Percentiles rank a stretch among this genome's conserved stretches.
These are phyloP conservation scores for Melanotaenia nigrans DNA, from an alignment of 2,797 vertebrate species.

Conservation along the genomic window DNA sequence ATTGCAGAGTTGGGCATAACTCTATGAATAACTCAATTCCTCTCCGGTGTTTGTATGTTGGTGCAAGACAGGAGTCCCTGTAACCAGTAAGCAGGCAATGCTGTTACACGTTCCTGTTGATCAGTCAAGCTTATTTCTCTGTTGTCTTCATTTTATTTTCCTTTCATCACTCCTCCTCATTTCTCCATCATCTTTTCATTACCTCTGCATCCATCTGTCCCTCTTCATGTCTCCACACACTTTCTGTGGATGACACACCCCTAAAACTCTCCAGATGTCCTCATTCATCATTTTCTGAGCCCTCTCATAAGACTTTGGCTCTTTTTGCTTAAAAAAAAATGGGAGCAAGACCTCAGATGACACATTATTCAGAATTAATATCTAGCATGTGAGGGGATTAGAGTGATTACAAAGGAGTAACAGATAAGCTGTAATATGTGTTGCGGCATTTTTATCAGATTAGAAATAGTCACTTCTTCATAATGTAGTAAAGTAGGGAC, in stretches of 20 bases:
- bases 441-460: constrained; percentile 20
- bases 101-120: background rate
- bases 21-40: background rate
- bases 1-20: too few relatives aligned
- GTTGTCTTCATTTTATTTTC: background rate
- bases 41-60: background rate
- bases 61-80: too few relatives aligned
- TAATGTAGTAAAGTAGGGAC: background rate
- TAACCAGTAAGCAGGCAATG: too few relatives aligned
- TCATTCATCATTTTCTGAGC: constrained; percentile 46
- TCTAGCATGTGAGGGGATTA: constrained; percentile 53
- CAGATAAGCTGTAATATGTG: constrained; percentile 37
- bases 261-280: constrained; percentile 52
- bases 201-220: background rate
- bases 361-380: constrained; percentile 45
- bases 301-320: constrained; percentile 37
- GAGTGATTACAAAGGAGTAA: constrained; percentile 20
- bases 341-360: constrained; percentile 37
- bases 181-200: background rate
- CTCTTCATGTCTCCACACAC: background rate
- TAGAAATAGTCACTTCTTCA: constrained; percentile 15
- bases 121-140: background rate
- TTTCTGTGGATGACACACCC: constrained; percentile 34
- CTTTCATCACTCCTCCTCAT: constrained; percentile 1
- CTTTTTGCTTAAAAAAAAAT: background rate